A percentile compares a stretch with the other conserved stretches of the same genome.
Evolutionary conservation across 1,140 invertebrate species (phyloP).

Genomic region (Dinoponera quadriceps): DNA sequence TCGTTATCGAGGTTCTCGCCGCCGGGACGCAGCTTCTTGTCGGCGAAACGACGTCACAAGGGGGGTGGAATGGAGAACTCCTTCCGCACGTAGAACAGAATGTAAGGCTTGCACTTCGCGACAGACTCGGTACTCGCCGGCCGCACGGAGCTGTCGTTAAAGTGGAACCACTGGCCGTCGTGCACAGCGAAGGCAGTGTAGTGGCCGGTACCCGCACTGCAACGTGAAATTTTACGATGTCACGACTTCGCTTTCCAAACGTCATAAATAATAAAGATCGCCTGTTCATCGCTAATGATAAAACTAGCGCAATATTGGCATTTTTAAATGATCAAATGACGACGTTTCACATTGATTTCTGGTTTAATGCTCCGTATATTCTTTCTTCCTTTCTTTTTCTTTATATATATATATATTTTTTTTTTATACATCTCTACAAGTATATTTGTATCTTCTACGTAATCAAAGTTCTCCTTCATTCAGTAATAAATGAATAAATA

Average conservation of each 20-base stretch:
- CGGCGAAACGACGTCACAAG: slow-evolving; percentile 81
- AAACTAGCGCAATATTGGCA: too few species aligned
- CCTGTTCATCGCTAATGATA: too few species aligned
- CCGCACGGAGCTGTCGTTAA: slow-evolving; percentile 95
- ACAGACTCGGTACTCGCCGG: slow-evolving; percentile 89
- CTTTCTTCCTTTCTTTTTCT: too few species aligned
- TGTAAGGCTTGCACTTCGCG: slow-evolving; percentile 93
- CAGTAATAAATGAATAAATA: too few species aligned
- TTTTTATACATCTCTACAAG: too few species aligned
- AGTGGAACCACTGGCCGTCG: slow-evolving; percentile 94
- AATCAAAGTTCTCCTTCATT: too few species aligned
- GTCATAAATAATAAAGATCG: background rate
- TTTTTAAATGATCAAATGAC: too few species aligned
- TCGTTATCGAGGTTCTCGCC: slow-evolving; percentile 66
- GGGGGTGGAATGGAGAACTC: slow-evolving; percentile 86
- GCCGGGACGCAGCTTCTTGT: slow-evolving; percentile 74
- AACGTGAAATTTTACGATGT: slow-evolving; percentile 71
- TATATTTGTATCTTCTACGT: too few species aligned
- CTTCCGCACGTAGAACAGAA: slow-evolving; percentile 93
- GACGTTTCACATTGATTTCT: too few species aligned
- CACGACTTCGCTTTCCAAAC: background rate
- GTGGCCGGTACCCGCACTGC: slow-evolving; percentile 93
- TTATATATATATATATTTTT: too few species aligned
- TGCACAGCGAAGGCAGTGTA: slow-evolving; percentile 95
- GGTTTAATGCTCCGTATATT: too few species aligned